Conservation (phyloP, 2,113 vertebrate species). For the Anguilla japonica region DNA sequence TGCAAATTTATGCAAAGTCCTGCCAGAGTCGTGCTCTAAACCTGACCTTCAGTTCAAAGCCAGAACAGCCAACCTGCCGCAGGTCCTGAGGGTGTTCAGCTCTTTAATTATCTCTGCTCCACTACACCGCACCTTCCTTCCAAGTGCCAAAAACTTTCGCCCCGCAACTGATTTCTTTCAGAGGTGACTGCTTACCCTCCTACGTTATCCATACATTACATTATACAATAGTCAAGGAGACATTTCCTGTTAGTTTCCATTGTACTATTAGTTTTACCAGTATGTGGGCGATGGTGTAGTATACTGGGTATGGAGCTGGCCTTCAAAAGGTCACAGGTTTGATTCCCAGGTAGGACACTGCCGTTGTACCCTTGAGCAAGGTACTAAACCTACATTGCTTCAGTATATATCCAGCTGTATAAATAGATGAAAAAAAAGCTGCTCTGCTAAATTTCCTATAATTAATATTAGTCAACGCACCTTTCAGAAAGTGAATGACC, state of each 20-base stretch:
- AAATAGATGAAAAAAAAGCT: no score
- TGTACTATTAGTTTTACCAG: not conserved
- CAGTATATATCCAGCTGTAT: no score
- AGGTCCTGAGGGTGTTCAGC: constrained; percentile 34
- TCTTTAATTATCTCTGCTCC: constrained; percentile 50
- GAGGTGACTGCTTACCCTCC: not conserved
- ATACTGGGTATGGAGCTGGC: no score
- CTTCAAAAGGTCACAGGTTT: no score
- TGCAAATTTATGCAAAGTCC: constrained; percentile 34
- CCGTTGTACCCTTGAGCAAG: no score
- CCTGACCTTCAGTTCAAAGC: constrained; percentile 44
- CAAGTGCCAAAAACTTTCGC: constrained; percentile 14
- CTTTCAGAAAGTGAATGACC: constrained; percentile 89
- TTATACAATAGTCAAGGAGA: not conserved
- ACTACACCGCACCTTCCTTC: constrained; percentile 36
- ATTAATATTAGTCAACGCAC: constrained; percentile 58
- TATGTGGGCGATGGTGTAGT: no score
- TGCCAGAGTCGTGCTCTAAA: constrained; percentile 39
- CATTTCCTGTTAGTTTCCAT: not conserved
- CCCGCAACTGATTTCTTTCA: constrained; percentile 13
- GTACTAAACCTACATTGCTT: no score
- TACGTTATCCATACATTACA: constrained; percentile 18
- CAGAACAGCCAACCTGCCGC: constrained; percentile 34
- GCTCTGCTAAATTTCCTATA: no score
- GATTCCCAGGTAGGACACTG: no score